Evolutionary conservation across 2,797 vertebrate genomes (phyloP).

Genomic region (Coluber constrictor): DNA sequence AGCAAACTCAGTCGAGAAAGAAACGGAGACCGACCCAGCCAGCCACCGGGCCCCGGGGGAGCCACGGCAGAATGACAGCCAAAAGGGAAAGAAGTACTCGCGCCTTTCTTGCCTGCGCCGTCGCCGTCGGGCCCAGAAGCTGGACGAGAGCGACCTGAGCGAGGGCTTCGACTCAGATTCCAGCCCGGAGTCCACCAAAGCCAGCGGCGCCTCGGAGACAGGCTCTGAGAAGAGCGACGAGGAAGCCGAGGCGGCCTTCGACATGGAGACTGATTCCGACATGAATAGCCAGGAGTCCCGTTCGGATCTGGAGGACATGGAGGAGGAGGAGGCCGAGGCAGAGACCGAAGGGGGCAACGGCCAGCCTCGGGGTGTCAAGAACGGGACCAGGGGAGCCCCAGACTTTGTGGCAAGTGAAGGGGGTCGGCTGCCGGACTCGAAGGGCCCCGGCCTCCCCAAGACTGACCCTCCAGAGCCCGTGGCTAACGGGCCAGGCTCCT

Average conservation of each 20-base stretch:
- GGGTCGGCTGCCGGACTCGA: conserved; percentile 43
- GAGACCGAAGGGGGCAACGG: conserved; percentile 49
- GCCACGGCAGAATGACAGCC: conserved; percentile 59
- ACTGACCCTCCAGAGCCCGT: conserved; percentile 66
- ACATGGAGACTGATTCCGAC: conserved; percentile 93
- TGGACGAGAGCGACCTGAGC: conserved; percentile 93
- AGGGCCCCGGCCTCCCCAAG: conserved; percentile 32
- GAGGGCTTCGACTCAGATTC: conserved; percentile 89
- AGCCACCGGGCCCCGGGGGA: conserved; percentile 57
- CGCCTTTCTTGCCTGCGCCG: conserved; percentile 89
- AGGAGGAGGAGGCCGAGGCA: conserved; percentile 78
- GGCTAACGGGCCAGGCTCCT: conserved; percentile 76
- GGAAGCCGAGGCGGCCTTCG: conserved; percentile 89
- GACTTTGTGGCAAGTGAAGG: conserved; percentile 54
- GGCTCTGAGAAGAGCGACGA: conserved; percentile 85
- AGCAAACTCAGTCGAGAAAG: conserved; percentile 70
- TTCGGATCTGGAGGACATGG: conserved; percentile 94
- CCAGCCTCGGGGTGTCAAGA: conserved; percentile 23
- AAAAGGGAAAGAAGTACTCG: conserved; percentile 84
- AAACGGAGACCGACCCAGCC: conserved; percentile 45
- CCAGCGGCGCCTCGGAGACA: conserved; percentile 79
- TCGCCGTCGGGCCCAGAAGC: conserved; percentile 82
- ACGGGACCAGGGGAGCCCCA: conserved; percentile 25
- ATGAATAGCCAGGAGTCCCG: conserved; percentile 99
- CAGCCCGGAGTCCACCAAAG: conserved; percentile 70